Evolutionary conservation across 2,113 vertebrate genomes (phyloP).

Genomic region (Corythaeola cristata): DNA sequence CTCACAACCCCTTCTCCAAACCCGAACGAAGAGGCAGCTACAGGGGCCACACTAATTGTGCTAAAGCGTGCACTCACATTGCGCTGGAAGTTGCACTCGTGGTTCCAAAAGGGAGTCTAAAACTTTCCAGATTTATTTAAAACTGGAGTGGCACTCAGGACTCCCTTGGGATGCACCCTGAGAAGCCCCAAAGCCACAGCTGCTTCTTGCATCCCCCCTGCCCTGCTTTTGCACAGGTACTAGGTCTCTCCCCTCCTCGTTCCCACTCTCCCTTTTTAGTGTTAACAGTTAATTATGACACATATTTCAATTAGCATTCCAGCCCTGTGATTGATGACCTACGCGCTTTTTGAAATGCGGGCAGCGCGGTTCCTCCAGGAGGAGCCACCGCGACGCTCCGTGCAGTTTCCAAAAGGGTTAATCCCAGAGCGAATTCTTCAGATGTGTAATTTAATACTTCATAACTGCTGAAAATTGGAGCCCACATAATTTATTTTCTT

Average conservation of each 20-base stretch:
- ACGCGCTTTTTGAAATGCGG: background rate
- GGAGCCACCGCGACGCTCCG: background rate
- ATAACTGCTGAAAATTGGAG: conserved; percentile 86
- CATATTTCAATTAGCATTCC: background rate
- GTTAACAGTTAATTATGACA: background rate
- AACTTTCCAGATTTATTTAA: background rate
- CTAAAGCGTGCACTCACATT: background rate
- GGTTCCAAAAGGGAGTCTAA: background rate
- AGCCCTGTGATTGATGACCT: background rate
- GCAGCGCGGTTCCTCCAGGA: background rate
- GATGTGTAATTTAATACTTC: conserved; percentile 82
- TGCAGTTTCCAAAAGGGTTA: conserved; percentile 74
- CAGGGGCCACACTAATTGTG: background rate
- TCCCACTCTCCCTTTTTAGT: background rate
- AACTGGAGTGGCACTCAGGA: background rate
- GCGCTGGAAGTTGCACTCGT: background rate
- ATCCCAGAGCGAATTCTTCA: conserved; percentile 69
- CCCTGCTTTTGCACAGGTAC: background rate
- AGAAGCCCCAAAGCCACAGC: background rate
- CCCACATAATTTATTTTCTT: conserved; percentile 88
- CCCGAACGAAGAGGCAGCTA: conserved; percentile 42
- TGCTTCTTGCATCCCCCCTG: background rate
- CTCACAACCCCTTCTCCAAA: conserved; percentile 64
- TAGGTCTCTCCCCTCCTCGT: background rate
- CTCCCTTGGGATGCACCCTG: fast-evolving